Base-by-base conservation (phyloP, 2,113 vertebrate genomes). In the Seriola dumerili region DNA sequence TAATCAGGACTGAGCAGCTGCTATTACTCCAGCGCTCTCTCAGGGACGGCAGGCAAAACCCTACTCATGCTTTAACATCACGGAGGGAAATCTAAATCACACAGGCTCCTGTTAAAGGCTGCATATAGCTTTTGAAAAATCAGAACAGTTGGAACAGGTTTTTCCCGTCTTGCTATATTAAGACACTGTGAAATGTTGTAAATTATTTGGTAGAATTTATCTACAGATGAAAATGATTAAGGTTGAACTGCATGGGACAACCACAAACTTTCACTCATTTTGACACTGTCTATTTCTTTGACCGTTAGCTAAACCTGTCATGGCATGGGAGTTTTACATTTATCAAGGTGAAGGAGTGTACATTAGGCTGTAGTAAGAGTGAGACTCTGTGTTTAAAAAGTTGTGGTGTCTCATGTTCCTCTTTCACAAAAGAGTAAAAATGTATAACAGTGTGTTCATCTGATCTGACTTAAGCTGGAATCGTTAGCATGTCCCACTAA, bases 1-100 rank as follows among this genome's bases (percentile, higher is more conserved):
- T 92, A 92, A 92, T 92, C 91, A 93, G 89, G 89, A 83, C 87
- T 83, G 76, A 93, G 83, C 91, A 88, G 92, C 90, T 93, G 92
- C 89, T 91, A 91, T 94, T 92, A 94, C 91, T 82, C 89, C 87
- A 70, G 76, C 29, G 34, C 76, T 85, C 91, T 86, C 90, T 75
- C 69, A 68, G 90, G 85, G 87, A 92, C 77, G 61, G 85, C 64
- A 81, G 78, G 85, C 71, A 79, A 91, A 92, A 88, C 80, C 76
- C 70, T 82, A 69, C 86, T 85, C 73, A 79, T 76, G 82, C 89
- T 89, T 83, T 69, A 87, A 87, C 81, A 93, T 88, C 68, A 79
- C 88, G 85, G 71, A 76, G 72, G 77, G 62, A 75, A 79, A 76
- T 73, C 72, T 77, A 84, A 90, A 86, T 78, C 70, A 62, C 75